These are phyloP conservation scores for Melanocharis versteri DNA, from an alignment of 2,113 vertebrate species.

Conservation along the genomic window DNA sequence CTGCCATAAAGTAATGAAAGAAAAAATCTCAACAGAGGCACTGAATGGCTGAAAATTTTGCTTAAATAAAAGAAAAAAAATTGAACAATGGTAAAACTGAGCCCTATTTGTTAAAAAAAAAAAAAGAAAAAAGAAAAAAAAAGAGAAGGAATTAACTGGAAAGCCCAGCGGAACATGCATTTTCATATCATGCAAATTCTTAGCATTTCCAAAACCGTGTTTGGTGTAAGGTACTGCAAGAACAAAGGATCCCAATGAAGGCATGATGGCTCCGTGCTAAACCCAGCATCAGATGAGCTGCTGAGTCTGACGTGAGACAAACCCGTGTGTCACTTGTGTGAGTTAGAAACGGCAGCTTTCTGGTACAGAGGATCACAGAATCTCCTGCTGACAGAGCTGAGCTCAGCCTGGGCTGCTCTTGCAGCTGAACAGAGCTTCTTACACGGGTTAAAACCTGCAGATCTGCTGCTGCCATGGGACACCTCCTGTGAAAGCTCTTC, in stretches of 20 bases:
- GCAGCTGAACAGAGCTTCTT: not conserved
- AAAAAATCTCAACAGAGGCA: constrained; percentile 33
- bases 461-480: not conserved
- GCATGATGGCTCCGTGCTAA: not conserved
- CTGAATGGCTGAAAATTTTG: constrained; percentile 53
- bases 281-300: not conserved
- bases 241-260: constrained; percentile 1
- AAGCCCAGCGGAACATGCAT: constrained; percentile 22
- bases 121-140: not conserved
- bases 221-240: not conserved
- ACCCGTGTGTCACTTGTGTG: not conserved
- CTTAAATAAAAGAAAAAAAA: constrained; percentile 53
- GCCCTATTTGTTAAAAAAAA: not conserved
- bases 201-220: constrained; percentile 11
- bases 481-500: not conserved
- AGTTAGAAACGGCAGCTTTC: not conserved
- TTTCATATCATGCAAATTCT: constrained; percentile 55
- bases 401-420: not conserved
- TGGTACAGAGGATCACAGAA: not conserved
- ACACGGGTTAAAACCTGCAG: not conserved
- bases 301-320: not conserved
- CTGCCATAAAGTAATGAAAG: constrained; percentile 66
- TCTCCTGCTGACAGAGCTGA: not conserved
- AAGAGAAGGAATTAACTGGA: not conserved
- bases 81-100: constrained; percentile 25